These are phyloP conservation scores for Haliclystus octoradiatus DNA, from an alignment of 30 jellyfish, hydroid and myxozoan species.

Conservation along the genomic window DNA sequence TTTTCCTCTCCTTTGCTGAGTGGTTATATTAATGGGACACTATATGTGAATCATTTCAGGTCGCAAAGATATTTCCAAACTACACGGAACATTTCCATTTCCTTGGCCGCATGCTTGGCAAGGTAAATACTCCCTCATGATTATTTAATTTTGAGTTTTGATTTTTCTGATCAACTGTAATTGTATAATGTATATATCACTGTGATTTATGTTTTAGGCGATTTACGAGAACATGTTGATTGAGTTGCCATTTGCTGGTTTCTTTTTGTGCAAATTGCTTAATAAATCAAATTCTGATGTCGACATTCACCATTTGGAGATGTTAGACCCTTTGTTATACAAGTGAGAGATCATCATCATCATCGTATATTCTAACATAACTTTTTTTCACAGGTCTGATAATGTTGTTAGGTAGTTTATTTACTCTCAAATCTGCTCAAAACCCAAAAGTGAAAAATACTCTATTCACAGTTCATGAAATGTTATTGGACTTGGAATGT, in stretches of 20 bases:
- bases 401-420: too few relatives aligned
- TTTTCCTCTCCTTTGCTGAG: background rate
- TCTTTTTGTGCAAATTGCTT: conserved; percentile 78
- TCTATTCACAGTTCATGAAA: too few relatives aligned
- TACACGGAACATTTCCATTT: conserved; percentile 82
- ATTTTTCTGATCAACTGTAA: background rate
- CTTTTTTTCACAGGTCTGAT: too few relatives aligned
- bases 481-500: too few relatives aligned
- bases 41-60: conserved; percentile 15
- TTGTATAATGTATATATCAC: background rate
- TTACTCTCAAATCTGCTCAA: too few relatives aligned
- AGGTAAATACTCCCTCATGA: conserved; percentile 10
- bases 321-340: conserved; percentile 85
- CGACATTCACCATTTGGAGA: conserved; percentile 88
- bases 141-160: background rate
- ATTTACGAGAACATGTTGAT: conserved; percentile 97
- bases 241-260: conserved; percentile 94
- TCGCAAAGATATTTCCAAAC: conserved; percentile 54
- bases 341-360: too few relatives aligned
- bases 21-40: background rate
- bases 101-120: conserved; percentile 97
- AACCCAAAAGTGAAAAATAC: too few relatives aligned
- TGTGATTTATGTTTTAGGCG: conserved; percentile 20
- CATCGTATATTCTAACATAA: too few relatives aligned
- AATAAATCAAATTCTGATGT: conserved; percentile 83